phyloP scores from a whole-genome alignment of 2,113 vertebrate species.

The Nettapus auritus region DNA sequence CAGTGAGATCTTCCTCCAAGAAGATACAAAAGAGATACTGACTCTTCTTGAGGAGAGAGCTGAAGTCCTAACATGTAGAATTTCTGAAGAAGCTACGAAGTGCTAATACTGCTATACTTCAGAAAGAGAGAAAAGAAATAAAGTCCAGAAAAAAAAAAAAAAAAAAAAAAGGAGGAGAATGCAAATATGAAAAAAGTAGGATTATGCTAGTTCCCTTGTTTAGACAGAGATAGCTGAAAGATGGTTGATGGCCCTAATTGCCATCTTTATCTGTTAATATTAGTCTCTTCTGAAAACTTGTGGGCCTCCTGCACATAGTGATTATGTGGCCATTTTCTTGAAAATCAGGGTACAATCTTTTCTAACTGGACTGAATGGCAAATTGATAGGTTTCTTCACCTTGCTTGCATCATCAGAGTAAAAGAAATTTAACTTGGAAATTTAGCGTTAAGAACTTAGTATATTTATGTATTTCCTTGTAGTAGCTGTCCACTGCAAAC shows the following conservation, averaged over 20 bases:
- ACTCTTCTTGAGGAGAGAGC: neutral
- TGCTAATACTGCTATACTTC: neutral
- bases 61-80: neutral
- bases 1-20: neutral
- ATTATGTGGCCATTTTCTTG: neutral
- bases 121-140: neutral
- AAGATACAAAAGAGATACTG: neutral
- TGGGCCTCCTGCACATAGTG: too few relatives aligned
- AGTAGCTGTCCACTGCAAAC: neutral
- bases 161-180: neutral
- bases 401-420: neutral
- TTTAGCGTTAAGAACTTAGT: neutral
- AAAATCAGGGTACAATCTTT: neutral
- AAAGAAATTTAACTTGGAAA: neutral
- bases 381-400: neutral
- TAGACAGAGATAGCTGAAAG: neutral
- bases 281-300: neutral
- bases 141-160: neutral
- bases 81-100: neutral
- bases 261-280: neutral
- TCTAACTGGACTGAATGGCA: neutral
- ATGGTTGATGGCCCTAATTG: neutral
- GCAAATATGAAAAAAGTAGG: neutral
- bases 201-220: neutral
- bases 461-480: neutral